A percentile compares a stretch with the other conserved stretches of the same genome.
Conservation (phyloP, 2,113 vertebrate genomes). For the Hyaena hyaena region DNA sequence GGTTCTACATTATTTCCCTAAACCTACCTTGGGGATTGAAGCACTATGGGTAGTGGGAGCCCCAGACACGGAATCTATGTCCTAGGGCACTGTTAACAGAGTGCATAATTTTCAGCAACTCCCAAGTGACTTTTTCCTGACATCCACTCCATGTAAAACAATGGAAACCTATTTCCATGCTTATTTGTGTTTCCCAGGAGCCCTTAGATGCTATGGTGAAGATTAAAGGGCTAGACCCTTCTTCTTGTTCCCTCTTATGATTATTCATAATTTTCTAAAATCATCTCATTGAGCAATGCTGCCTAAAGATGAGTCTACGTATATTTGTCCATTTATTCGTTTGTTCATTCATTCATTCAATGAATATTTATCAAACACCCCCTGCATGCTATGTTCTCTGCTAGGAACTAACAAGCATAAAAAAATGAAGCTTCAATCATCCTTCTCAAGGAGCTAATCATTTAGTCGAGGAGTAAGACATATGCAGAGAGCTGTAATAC, state of each 20-base stretch:
- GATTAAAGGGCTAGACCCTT: slow-evolving; percentile 61
- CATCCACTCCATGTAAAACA: slow-evolving; percentile 63
- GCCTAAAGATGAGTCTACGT: slow-evolving; percentile 20
- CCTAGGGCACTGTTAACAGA: slow-evolving; percentile 63
- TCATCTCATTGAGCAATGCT: slow-evolving; percentile 26
- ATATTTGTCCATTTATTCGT: neutral
- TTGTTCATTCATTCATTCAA: neutral
- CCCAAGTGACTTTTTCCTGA: slow-evolving; percentile 52
- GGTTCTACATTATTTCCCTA: slow-evolving; percentile 81
- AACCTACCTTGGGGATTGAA: slow-evolving; percentile 73
- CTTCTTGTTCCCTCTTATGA: slow-evolving; percentile 23
- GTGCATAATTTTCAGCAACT: slow-evolving; percentile 11
- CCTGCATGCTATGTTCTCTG: neutral
- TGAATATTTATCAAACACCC: neutral
- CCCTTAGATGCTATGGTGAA: slow-evolving; percentile 6
- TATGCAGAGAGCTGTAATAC: neutral
- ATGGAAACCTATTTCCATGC: slow-evolving; percentile 61
- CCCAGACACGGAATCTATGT: slow-evolving; percentile 56
- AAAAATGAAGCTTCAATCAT: slow-evolving; percentile 30
- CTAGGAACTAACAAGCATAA: slow-evolving; percentile 7
- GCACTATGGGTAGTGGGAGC: slow-evolving; percentile 30
- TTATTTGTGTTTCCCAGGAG: slow-evolving; percentile 68
- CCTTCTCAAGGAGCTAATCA: neutral
- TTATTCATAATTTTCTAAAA: slow-evolving; percentile 75
- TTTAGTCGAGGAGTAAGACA: neutral